A percentile compares a stretch with the other conserved stretches of the same genome.
phyloP scores from a whole-genome alignment of 2,888 invertebrate species.

The Chymomyza caudatula region DNA sequence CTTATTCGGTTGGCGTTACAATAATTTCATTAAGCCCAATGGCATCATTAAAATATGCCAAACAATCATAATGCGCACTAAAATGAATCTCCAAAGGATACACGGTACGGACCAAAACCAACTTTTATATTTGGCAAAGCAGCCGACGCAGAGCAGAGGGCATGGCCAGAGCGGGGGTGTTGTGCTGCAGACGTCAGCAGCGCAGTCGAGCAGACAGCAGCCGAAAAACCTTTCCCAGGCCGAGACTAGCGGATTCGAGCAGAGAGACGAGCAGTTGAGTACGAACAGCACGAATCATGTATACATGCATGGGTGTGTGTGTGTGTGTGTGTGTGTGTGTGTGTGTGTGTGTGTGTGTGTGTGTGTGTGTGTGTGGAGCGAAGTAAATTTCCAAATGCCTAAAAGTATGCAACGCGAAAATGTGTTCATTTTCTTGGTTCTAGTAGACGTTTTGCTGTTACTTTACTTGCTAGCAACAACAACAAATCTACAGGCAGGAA shows the following conservation, averaged over 20 bases:
- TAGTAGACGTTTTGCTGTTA: constrained; percentile 4
- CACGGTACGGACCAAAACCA: constrained; percentile 20
- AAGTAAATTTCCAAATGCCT: constrained; percentile 13
- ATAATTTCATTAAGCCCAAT: constrained; percentile 72
- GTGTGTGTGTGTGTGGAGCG: constrained; percentile 1
- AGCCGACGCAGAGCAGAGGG: background rate
- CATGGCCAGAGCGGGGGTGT: background rate
- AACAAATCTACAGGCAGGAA: constrained; percentile 13
- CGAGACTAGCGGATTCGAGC: background rate
- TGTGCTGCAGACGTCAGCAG: constrained; percentile 1
- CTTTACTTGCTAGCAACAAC: constrained; percentile 14
- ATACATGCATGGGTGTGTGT: background rate
- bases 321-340: background rate
- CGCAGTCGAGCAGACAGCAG: background rate
- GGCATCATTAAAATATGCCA: constrained; percentile 70
- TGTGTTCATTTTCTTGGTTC: constrained; percentile 43
- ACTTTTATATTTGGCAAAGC: background rate
- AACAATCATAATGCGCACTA: constrained; percentile 62
- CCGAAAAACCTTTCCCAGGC: constrained; percentile 1
- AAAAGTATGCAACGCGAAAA: constrained; percentile 50
- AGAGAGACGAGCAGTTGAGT: background rate
- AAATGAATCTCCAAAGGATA: constrained; percentile 30
- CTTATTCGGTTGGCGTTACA: constrained; percentile 44
- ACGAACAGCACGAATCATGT: background rate
- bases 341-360: background rate